A percentile compares a stretch with the other conserved stretches of the same genome.
phyloP scores from a whole-genome alignment of 2,113 vertebrate species.

The Catagonus wagneri region DNA sequence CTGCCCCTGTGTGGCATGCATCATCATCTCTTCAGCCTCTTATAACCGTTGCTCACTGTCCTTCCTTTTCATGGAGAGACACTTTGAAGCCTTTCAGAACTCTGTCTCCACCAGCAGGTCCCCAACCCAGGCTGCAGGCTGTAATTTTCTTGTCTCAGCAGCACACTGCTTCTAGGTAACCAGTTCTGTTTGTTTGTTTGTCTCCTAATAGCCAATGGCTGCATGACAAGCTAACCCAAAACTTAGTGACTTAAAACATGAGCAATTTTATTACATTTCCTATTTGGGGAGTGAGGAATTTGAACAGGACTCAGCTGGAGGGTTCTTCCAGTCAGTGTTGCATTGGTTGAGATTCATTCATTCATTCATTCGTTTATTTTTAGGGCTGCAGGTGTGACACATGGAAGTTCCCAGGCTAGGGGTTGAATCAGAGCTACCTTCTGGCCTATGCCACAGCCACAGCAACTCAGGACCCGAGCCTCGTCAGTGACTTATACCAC shows the following conservation, averaged over 20 bases:
- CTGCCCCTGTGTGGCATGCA: rapidly evolving
- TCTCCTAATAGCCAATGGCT: background rate
- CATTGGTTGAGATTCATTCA: background rate
- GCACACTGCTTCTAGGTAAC: background rate
- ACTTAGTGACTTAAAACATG: background rate
- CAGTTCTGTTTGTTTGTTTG: background rate
- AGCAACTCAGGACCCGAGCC: too few relatives aligned
- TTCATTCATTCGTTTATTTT: too few relatives aligned
- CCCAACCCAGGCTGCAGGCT: background rate
- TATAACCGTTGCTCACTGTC: too few relatives aligned
- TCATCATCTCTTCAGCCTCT: background rate
- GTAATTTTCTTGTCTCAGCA: background rate
- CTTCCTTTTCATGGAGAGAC: background rate
- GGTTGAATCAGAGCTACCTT: too few relatives aligned
- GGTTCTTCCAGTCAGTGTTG: background rate
- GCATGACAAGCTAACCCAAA: background rate
- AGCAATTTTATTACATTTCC: background rate
- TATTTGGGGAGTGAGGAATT: background rate
- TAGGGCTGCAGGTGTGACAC: too few relatives aligned
- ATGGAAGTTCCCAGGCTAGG: too few relatives aligned
- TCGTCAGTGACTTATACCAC: too few relatives aligned
- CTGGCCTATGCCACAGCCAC: too few relatives aligned
- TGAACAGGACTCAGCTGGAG: background rate
- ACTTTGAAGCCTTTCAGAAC: background rate
- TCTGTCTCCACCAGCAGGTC: background rate